These are phyloP conservation scores for Ooceraea biroi DNA, from an alignment of 1,140 invertebrate species.

Conservation along the genomic window DNA sequence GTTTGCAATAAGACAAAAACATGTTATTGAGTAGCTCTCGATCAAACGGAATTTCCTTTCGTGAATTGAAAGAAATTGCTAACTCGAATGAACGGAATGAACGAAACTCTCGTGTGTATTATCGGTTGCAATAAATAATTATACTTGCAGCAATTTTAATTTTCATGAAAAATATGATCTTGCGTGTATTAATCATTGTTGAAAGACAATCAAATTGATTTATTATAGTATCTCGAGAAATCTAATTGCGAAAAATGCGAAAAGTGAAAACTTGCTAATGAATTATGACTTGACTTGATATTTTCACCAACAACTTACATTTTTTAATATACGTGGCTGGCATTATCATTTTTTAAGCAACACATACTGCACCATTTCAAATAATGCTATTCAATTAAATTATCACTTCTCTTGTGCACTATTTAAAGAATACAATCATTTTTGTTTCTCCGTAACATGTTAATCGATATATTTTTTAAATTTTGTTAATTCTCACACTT, in stretches of 20 bases:
- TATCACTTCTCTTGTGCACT: neutral
- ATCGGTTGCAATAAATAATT: constrained; percentile 15
- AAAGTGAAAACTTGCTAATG: no score
- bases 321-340: no score
- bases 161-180: neutral
- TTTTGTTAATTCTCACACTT: neutral
- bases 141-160: neutral
- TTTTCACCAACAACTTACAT: no score
- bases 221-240: neutral
- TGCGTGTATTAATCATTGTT: neutral
- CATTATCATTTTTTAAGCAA: no score
- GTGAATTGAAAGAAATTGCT: neutral
- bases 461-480: neutral
- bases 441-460: neutral
- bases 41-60: neutral
- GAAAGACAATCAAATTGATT: neutral
- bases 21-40: neutral
- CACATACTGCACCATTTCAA: neutral
- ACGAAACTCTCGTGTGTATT: neutral
- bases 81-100: no score
- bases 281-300: no score
- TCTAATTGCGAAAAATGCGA: no score
- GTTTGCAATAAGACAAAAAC: neutral
- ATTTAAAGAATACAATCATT: neutral
- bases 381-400: constrained; percentile 4